phyloP scores from a whole-genome alignment of 1,140 invertebrate species.

The Episyrphus balteatus region DNA sequence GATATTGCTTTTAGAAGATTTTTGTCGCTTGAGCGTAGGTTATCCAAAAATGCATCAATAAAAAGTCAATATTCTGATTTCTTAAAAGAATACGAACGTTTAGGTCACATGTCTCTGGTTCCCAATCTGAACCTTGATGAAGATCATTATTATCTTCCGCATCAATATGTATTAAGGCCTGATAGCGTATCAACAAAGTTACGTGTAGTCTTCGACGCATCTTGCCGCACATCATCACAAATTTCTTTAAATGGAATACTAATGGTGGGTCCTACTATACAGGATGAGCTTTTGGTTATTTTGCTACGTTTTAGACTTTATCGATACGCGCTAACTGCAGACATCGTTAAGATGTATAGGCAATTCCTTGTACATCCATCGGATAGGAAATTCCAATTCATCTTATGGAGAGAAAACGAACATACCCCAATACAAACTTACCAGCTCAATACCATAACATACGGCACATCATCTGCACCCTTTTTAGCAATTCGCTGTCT shows the following conservation, averaged over 20 bases:
- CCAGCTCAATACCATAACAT: constrained; percentile 6
- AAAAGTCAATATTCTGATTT: constrained; percentile 21
- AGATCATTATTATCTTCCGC: constrained; percentile 17
- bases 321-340: constrained; percentile 23
- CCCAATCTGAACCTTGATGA: neutral
- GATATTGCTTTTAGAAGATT: constrained; percentile 13
- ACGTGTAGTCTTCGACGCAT: constrained; percentile 24
- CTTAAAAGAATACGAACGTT: constrained; percentile 18
- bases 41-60: too few relatives aligned
- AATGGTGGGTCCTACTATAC: constrained; percentile 28
- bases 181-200: constrained; percentile 16
- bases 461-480: constrained; percentile 4
- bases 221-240: constrained; percentile 7
- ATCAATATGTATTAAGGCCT: constrained; percentile 19
- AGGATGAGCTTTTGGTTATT: constrained; percentile 36
- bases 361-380: constrained; percentile 29
- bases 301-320: constrained; percentile 32
- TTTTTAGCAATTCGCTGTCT: constrained; percentile 4
- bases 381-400: constrained; percentile 32
- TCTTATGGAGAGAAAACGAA: constrained; percentile 31
- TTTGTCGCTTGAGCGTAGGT: too few relatives aligned
- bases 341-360: constrained; percentile 38
- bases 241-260: constrained; percentile 31
- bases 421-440: constrained; percentile 12
- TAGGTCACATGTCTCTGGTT: constrained; percentile 16